Base-by-base conservation (phyloP, 1,140 invertebrate species). In the Drosophila rhopaloa region DNA sequence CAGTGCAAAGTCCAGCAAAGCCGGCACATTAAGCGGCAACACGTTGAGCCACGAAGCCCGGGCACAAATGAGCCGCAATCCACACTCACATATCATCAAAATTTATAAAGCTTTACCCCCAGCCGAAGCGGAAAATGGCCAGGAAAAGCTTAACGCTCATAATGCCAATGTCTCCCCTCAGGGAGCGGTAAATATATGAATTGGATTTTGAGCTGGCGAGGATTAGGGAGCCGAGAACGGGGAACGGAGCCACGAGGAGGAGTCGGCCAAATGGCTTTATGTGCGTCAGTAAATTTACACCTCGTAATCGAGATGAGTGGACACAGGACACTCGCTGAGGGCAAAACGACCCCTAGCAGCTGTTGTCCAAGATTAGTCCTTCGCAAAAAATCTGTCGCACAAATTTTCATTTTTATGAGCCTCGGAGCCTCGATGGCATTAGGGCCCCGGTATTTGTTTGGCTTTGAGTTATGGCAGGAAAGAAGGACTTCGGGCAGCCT, bases 301-400 rank as follows among this genome's bases (percentile, higher is more conserved):
- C 84, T 89, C 80, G 84, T 89, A 89, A 89, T 89, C 84, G 84
- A 89, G 83, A 88, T 89, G 83, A 88, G 83, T 88, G 83, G 76
- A 72, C 79, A 74, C 51, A 47, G 44, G 57, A 79, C 44, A 72
- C 62, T 70, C 41, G 63, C 24, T 9, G 50, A 55, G 59, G 32
- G 46, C 11, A 44, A 41, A 65, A 63, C 35, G 70, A 67, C 56
- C 55, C 62, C 40, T 66, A 81, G 76, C 82, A 86, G 79, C 83
- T 86, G 83, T 76, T 82, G 79, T 43, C 79, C 74, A 82, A 88
- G 82, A 88, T 86, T 86, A 86, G 83, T 78, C 63, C 78, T 37
- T 70, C 16, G 65, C 67, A 71, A 59, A 81, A 81, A 81, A 81
- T 85, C 73, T 85, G 82, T 86, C 75, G 82, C 82, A 86, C 82